Conservation (phyloP, 2,888 invertebrate genomes). For the Sepioteuthis lessoniana region DNA sequence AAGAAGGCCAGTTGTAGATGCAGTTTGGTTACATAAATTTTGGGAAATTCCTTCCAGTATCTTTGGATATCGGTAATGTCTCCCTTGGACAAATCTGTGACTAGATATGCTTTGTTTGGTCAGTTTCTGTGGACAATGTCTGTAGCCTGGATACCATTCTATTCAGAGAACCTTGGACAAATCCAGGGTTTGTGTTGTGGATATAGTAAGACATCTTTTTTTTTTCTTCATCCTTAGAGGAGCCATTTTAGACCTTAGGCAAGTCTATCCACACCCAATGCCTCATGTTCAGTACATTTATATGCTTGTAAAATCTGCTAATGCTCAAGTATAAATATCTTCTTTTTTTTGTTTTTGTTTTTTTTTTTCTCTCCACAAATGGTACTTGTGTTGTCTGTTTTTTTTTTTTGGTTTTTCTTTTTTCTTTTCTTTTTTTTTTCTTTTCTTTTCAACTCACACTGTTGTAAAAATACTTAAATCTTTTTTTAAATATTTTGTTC, state of each 20-base stretch:
- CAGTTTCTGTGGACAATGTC: too few relatives aligned
- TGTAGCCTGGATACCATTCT: too few relatives aligned
- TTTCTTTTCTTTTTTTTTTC: background rate
- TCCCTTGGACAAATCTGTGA: too few relatives aligned
- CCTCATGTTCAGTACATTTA: background rate
- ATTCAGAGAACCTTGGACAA: too few relatives aligned
- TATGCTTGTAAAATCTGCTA: background rate
- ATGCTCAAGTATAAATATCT: background rate
- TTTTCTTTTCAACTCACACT: background rate
- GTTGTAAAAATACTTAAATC: background rate
- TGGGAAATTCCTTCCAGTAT: too few relatives aligned
- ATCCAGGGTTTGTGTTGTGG: too few relatives aligned
- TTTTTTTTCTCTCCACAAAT: background rate
- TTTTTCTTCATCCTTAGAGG: background rate
- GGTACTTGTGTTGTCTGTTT: background rate
- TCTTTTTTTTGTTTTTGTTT: too few relatives aligned
- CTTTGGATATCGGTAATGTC: too few relatives aligned
- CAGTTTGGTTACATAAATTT: too few relatives aligned
- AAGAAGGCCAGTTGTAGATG: too few relatives aligned
- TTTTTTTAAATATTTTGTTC: background rate
- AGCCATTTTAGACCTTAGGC: background rate
- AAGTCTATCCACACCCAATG: background rate
- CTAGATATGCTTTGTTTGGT: too few relatives aligned
- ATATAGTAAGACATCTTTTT: too few relatives aligned
- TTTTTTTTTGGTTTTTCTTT: background rate